These are phyloP conservation scores for Mionectes macconnelli DNA, from an alignment of 2,113 vertebrate genomes.

Conservation along the genomic window DNA sequence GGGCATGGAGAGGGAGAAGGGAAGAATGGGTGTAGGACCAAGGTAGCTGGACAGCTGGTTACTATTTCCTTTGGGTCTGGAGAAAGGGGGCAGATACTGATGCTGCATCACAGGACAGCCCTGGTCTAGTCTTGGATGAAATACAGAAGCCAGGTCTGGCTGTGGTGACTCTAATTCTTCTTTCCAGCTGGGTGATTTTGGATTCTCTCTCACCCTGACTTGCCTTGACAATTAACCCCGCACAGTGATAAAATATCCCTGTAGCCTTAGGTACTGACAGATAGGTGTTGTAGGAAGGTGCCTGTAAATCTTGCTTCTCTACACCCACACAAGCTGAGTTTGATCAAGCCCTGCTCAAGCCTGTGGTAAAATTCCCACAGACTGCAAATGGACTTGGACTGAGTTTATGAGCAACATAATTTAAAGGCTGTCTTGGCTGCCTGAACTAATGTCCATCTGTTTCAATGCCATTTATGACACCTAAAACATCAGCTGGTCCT, in stretches of 20 bases:
- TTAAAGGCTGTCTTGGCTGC: neutral
- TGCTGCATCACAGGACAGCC: neutral
- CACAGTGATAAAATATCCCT: neutral
- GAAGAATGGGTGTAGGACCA: neutral
- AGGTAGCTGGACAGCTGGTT: neutral
- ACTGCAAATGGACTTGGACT: neutral
- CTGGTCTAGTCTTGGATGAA: neutral
- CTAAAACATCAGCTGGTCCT: neutral
- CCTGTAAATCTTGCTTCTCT: neutral
- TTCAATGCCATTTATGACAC: neutral
- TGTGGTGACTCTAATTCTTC: neutral
- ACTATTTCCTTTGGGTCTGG: neutral
- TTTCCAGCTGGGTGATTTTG: neutral
- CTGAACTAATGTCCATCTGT: conserved; percentile 11
- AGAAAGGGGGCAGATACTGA: neutral
- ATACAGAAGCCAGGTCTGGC: neutral
- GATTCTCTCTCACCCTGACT: neutral
- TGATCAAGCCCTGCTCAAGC: neutral
- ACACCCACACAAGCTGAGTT: neutral
- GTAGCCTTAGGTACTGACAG: neutral
- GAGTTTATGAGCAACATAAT: neutral
- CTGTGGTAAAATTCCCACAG: neutral
- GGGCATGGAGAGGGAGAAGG: neutral
- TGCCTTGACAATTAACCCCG: neutral
- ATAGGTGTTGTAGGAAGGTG: neutral